Percentiles rank a stretch among this genome's conserved stretches.
Evolutionary conservation across 2,888 invertebrate genomes (phyloP).

Genomic region (Drosophila kanekoi): DNA sequence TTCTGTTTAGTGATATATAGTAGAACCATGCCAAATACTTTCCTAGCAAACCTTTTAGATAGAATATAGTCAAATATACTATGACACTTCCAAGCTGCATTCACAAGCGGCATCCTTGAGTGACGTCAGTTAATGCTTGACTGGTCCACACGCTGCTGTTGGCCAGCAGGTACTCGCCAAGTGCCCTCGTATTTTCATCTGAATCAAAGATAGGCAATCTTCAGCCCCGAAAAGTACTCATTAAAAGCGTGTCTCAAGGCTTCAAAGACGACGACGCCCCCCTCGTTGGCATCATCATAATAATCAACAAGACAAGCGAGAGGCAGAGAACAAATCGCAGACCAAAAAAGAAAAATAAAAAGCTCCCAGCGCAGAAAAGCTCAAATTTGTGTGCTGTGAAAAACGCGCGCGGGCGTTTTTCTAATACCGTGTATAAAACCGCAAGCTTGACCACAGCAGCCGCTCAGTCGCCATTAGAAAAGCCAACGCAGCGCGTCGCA

Average conservation of each 20-base stretch:
- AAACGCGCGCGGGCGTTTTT: constrained; percentile 56
- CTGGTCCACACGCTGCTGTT: constrained; percentile 24
- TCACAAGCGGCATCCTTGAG: constrained; percentile 59
- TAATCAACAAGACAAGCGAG: background rate
- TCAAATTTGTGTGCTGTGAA: constrained; percentile 43
- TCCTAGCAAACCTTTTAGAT: too few species aligned
- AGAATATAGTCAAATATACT: too few species aligned
- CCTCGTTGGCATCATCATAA: constrained; percentile 35
- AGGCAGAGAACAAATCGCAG: constrained; percentile 16
- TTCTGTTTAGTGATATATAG: too few species aligned
- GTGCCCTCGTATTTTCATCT: constrained; percentile 69
- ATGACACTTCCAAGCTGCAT: background rate
- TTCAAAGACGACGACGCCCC: constrained; percentile 38
- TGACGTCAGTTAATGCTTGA: constrained; percentile 59
- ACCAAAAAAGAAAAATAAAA: constrained; percentile 33
- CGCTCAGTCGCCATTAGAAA: constrained; percentile 74
- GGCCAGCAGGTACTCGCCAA: constrained; percentile 9
- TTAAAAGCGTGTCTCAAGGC: constrained; percentile 69
- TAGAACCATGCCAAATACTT: too few species aligned
- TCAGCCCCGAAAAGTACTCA: constrained; percentile 61
- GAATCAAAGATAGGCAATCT: constrained; percentile 65
- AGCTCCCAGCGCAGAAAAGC: constrained; percentile 52
- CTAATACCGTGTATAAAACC: constrained; percentile 80
- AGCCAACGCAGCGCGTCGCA: constrained; percentile 64
- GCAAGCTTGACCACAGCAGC: constrained; percentile 75